phyloP scores from a whole-genome alignment of 2,888 invertebrate genomes.

The Caenorhabditis drosophilae region DNA sequence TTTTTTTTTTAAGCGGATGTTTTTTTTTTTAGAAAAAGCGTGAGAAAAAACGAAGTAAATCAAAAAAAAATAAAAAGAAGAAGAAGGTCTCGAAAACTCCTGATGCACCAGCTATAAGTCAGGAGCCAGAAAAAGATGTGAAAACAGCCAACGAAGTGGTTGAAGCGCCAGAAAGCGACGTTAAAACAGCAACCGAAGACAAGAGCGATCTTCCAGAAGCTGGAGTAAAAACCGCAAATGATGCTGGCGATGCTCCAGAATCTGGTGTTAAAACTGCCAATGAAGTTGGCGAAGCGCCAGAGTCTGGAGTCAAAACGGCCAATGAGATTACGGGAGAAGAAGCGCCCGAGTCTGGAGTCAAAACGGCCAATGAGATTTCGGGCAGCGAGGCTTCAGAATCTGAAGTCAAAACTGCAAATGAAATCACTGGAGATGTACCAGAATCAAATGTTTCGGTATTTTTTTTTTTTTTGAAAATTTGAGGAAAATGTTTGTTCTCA shows the following conservation, averaged over 20 bases:
- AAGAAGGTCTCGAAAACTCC: not conserved
- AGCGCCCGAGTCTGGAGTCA: slow-evolving; percentile 12
- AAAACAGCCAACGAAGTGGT: slow-evolving; percentile 14
- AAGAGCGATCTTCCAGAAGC: slow-evolving; percentile 9
- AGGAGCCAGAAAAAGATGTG: slow-evolving; percentile 13
- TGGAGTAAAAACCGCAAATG: slow-evolving; percentile 20
- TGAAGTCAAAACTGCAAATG: slow-evolving; percentile 4
- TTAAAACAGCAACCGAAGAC: slow-evolving; percentile 17
- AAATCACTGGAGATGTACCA: not conserved
- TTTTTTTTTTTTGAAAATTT: no score
- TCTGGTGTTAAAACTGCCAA: slow-evolving; percentile 20
- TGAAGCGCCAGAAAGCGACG: slow-evolving; percentile 17
- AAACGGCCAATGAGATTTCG: slow-evolving; percentile 3
- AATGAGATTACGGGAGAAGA: slow-evolving; percentile 4
- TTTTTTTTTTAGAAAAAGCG: no score
- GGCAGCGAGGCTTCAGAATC: not conserved
- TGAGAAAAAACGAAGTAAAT: no score
- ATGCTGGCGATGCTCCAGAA: slow-evolving; percentile 11
- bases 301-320: slow-evolving; percentile 13
- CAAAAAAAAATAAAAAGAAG: no score
- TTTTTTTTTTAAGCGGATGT: no score
- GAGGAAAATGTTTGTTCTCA: no score
- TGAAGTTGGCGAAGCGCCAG: slow-evolving; percentile 3
- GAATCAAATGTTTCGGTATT: slow-evolving; percentile 3
- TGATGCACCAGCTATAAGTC: not conserved